A percentile compares a stretch with the other conserved stretches of the same genome.
Evolutionary conservation across 2,797 vertebrate species (phyloP).

Genomic region (Eremophila alpestris): DNA sequence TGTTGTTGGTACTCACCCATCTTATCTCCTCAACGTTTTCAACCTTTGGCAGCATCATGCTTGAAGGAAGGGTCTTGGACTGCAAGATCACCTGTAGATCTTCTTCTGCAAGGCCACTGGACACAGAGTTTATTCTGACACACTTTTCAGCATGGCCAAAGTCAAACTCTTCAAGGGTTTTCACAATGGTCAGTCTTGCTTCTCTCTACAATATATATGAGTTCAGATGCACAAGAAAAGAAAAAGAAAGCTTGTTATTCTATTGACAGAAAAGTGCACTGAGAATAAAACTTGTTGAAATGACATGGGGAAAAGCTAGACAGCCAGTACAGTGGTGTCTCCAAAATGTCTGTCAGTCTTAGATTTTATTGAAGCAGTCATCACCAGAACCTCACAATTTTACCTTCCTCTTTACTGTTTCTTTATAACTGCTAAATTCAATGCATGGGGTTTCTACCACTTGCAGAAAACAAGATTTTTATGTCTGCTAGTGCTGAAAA

Average conservation of each 20-base stretch:
- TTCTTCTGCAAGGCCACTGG: slow-evolving; percentile 89
- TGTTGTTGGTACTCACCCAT: slow-evolving; percentile 84
- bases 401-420: not conserved
- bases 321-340: not conserved
- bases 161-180: slow-evolving; percentile 85
- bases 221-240: not conserved
- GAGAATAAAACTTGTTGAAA: not conserved
- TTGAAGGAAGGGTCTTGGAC: slow-evolving; percentile 86
- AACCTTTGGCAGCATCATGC: slow-evolving; percentile 97
- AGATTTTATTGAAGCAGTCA: not conserved
- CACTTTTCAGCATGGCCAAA: slow-evolving; percentile 90
- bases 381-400: not conserved
- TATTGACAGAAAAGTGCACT: not conserved
- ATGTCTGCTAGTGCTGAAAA: not conserved
- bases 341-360: not conserved
- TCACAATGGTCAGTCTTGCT: slow-evolving; percentile 86
- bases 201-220: slow-evolving; percentile 76
- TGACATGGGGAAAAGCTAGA: not conserved
- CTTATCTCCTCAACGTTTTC: slow-evolving; percentile 87
- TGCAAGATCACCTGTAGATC: slow-evolving; percentile 88
- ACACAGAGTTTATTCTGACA: slow-evolving; percentile 93
- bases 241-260: not conserved
- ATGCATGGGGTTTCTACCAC: not conserved
- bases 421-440: not conserved
- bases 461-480: not conserved